phyloP scores from a whole-genome alignment of 1,140 invertebrate genomes.

The Matsumurasca onukii region DNA sequence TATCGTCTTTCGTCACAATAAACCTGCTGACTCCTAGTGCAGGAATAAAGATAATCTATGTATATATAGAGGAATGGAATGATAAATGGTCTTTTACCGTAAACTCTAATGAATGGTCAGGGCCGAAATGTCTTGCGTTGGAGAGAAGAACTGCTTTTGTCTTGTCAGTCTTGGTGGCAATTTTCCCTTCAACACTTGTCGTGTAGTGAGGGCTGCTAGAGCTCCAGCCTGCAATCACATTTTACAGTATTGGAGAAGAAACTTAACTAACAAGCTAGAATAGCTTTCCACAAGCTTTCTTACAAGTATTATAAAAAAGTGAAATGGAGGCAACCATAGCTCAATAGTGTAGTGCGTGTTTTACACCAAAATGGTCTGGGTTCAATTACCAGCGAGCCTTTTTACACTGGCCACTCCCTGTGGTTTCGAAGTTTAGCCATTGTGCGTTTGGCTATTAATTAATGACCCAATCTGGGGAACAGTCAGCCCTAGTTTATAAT shows the following conservation, averaged over 20 bases:
- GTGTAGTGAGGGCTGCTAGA: slow-evolving; percentile 33
- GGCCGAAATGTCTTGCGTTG: slow-evolving; percentile 37
- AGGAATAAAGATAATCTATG: no score
- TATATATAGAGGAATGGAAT: no score
- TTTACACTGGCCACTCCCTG: background rate
- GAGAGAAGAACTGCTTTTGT: slow-evolving; percentile 37
- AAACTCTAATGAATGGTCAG: slow-evolving; percentile 41
- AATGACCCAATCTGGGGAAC: no score
- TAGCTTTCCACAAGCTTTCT: no score
- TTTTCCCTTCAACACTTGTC: slow-evolving; percentile 38
- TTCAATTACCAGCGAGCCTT: background rate
- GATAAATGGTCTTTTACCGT: no score
- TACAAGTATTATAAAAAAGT: background rate
- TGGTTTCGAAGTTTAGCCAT: no score
- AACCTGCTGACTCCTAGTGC: no score
- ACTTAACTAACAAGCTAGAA: no score
- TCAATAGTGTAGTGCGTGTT: background rate
- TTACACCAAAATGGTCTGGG: background rate
- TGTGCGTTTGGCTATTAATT: no score
- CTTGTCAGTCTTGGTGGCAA: slow-evolving; percentile 37
- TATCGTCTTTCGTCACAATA: no score
- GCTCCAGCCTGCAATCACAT: slow-evolving; percentile 37
- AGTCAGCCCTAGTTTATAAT: no score
- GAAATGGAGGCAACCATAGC: background rate
- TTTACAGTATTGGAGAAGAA: background rate